Evolutionary conservation across 2,797 vertebrate species (phyloP), one percentile per base, ranked within the genome.

Genomic region (Chaetophractus vellerosus): DNA sequence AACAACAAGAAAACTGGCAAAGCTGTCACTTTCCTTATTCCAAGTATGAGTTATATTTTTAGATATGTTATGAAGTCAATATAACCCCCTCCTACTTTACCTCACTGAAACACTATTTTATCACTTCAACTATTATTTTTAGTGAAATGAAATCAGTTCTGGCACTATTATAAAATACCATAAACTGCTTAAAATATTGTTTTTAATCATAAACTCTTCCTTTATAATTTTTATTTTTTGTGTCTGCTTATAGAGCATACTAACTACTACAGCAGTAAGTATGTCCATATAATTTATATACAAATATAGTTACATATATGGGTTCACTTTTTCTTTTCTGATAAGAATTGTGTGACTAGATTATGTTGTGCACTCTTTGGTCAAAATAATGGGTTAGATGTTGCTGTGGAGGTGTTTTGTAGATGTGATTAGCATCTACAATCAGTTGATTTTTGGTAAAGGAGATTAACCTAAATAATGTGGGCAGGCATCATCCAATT

Each of bases 121-220:
- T 64, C 79, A 76, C 33, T 78, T 31, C 12, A 31, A n/a, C 15
- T 31, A n/a, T 64, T 64, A n/a, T n/a, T 88, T 88, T 90, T 55
- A 61, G 9, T 63, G 21, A 26, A 14, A 74, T 0, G 18, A 63
- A 90, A 74, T 63, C 5, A 68, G 36, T 64, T 78, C 9, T 38
- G 5, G 28, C 68, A 24, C 16, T 74, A 3, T 50, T 64, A 88
- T 63, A 50, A 92, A 11, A 36, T 11, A 75, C 0, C 79, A 45
- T 41, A 88, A 88, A 45, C 9, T 68, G 31, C 15, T 86, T 82
- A 45, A 85, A 74, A 38, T 63, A 64, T 52, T 80, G 55, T 66
- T 38, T 80, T 69, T 5, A 15, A 71, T 91, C 45, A 84, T 63
- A 64, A 55, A 72, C 2, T 64, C 92, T 96, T 87, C n/a, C 59